Percentiles rank a stretch among this genome's conserved stretches.
Conservation (phyloP, 2,888 invertebrate species). For the Rhodophaea formosa region DNA sequence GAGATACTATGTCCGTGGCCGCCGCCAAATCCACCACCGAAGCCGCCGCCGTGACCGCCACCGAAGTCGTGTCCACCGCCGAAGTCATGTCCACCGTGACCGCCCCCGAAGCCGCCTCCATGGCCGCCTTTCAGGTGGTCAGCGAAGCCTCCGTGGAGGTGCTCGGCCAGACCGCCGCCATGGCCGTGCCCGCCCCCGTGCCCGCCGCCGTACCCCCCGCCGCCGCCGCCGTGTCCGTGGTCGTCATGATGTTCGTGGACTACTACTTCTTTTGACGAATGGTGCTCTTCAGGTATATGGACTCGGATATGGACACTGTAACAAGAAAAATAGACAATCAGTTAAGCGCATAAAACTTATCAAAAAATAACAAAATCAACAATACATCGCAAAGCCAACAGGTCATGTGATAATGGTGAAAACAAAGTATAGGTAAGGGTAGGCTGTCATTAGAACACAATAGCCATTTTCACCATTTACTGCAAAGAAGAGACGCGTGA, state of each 20-base stretch:
- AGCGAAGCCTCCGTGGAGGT: slow-evolving; percentile 27
- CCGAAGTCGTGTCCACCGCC: slow-evolving; percentile 34
- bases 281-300: slow-evolving; percentile 76
- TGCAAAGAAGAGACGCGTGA: slow-evolving; percentile 67
- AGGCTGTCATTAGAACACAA: slow-evolving; percentile 58
- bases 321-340: slow-evolving; percentile 31
- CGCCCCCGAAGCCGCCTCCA: slow-evolving; percentile 29
- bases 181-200: slow-evolving; percentile 31
- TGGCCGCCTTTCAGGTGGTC: slow-evolving; percentile 30
- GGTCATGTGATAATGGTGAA: slow-evolving; percentile 54
- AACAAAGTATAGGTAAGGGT: slow-evolving; percentile 49
- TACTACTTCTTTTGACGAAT: slow-evolving; percentile 70
- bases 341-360: slow-evolving; percentile 15
- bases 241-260: slow-evolving; percentile 65
- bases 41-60: slow-evolving; percentile 36
- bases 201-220: slow-evolving; percentile 34
- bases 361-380: slow-evolving; percentile 28
- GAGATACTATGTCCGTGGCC: slow-evolving; percentile 30
- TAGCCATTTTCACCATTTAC: slow-evolving; percentile 73
- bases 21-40: slow-evolving; percentile 38
- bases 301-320: slow-evolving; percentile 81
- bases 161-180: slow-evolving; percentile 27
- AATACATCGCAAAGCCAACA: slow-evolving; percentile 57
- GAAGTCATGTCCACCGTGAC: slow-evolving; percentile 36
- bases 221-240: slow-evolving; percentile 46